Evolutionary conservation across 2,888 invertebrate genomes (phyloP).

Genomic region (Eupithecia abbreviata): DNA sequence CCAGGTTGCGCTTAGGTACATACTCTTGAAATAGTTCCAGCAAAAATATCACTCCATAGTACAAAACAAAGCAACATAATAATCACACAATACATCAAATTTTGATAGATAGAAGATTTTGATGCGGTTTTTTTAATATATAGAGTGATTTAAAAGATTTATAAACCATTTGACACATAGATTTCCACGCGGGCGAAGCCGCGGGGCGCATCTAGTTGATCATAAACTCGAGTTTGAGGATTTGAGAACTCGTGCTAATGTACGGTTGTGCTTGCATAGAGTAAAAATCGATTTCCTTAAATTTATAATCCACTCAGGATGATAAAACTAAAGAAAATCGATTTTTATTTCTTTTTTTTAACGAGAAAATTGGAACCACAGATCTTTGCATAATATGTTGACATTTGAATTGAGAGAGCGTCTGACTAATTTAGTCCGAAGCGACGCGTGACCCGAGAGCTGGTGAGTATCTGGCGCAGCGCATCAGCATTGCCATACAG

Average conservation of each 20-base stretch:
- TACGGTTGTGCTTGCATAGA: not conserved
- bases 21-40: not conserved
- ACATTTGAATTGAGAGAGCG: not conserved
- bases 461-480: not conserved
- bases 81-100: no score
- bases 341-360: not conserved
- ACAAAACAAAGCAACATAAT: no score
- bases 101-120: no score
- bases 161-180: no score
- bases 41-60: no score
- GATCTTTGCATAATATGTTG: no score
- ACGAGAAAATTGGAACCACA: not conserved
- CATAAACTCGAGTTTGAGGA: not conserved
- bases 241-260: not conserved
- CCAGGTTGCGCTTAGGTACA: not conserved
- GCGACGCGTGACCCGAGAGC: not conserved
- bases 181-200: no score
- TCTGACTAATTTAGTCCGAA: not conserved
- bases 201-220: not conserved
- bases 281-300: no score
- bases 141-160: no score
- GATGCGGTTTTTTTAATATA: no score
- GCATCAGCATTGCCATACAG: not conserved
- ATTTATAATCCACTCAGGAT: not conserved
- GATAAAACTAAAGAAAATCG: not conserved